Base-by-base conservation (phyloP, 2,888 invertebrate genomes). In the Aleiodes leptofemur region DNA sequence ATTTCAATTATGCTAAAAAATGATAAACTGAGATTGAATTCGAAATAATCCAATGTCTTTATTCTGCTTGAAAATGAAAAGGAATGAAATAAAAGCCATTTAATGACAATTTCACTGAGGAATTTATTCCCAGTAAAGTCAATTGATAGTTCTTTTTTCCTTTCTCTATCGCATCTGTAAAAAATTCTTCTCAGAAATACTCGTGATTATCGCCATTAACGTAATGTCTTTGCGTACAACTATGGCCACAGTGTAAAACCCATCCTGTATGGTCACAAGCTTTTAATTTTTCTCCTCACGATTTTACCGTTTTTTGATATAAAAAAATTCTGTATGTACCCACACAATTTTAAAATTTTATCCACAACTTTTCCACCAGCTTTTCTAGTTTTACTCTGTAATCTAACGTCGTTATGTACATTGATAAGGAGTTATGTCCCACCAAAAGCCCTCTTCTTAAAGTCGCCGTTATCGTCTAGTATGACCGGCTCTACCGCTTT, bases 191-290 rank as follows among this genome's bases (percentile, higher is more conserved):
- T 74, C 80, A 74, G 71, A 80, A 82, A 82, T 83, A 82, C 82
- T 80, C 78, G 75, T 81, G 78, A 84, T 85, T 86, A 87, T 86
- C 83, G 83, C 84, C 82, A 86, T 86, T 87, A 87, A 80, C 78
- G 81, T 83, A 85, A 86, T 83, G 82, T 82, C 82, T 82, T 70
- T 68, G 64, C 69, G 50, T 77, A 76, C 72, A 79, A 70, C 69
- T 71, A 69, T 34, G 64, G 72, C 51, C 73, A 76, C 75, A 75
- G 75, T 72, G 50, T 70, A 51, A 61, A 70, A 51, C 72, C 59
- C 59, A 64, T 59, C 23, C 38, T 66, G 57, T 56, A 56, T 61
- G 64, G 72, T 69, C 43, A 51, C 71, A 68, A 68, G 64, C 69
- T 48, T 53, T 66, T 23, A 43, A 53, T 73, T 48, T 68, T 31